A percentile compares a stretch with the other conserved stretches of the same genome.
Evolutionary conservation across 2,888 invertebrate species (phyloP).

Genomic region (Graphium colonna): DNA sequence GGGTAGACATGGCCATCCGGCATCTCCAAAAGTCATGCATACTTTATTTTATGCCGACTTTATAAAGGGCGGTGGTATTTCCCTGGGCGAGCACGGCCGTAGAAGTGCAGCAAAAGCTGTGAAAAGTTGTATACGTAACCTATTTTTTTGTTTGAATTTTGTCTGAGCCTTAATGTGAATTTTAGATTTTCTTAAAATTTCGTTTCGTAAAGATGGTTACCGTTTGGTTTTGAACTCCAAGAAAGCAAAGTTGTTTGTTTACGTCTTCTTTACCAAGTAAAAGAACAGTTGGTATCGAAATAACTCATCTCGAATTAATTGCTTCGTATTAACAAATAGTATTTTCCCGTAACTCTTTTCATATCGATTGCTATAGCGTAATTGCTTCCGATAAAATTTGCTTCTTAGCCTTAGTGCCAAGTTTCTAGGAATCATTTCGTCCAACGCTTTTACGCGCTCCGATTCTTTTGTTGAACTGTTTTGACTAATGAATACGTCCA

Average conservation of each 20-base stretch:
- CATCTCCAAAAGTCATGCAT: too few relatives aligned
- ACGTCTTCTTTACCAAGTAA: constrained; percentile 11
- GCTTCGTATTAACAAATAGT: constrained; percentile 13
- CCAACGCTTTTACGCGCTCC: not conserved
- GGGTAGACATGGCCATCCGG: too few relatives aligned
- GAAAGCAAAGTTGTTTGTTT: constrained; percentile 19
- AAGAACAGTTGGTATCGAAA: constrained; percentile 16
- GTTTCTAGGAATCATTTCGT: constrained; percentile 2
- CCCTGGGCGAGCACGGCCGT: too few relatives aligned
- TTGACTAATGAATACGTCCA: constrained; percentile 3
- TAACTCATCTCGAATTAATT: constrained; percentile 17
- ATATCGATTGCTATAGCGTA: not conserved
- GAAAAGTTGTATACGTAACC: too few relatives aligned
- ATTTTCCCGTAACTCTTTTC: constrained; percentile 2
- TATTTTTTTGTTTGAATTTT: too few relatives aligned
- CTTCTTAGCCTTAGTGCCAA: not conserved
- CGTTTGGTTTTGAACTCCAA: constrained; percentile 5
- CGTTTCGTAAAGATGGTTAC: not conserved
- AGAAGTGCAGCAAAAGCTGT: too few relatives aligned
- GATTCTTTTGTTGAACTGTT: constrained; percentile 8
- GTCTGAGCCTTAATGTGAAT: too few relatives aligned
- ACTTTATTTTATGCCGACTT: too few relatives aligned
- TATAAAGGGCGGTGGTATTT: too few relatives aligned
- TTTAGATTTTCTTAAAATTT: not conserved
- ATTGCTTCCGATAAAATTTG: not conserved